Evolutionary conservation across 2,888 invertebrate genomes (phyloP).

Genomic region (Tromatobia lineatoria): DNA sequence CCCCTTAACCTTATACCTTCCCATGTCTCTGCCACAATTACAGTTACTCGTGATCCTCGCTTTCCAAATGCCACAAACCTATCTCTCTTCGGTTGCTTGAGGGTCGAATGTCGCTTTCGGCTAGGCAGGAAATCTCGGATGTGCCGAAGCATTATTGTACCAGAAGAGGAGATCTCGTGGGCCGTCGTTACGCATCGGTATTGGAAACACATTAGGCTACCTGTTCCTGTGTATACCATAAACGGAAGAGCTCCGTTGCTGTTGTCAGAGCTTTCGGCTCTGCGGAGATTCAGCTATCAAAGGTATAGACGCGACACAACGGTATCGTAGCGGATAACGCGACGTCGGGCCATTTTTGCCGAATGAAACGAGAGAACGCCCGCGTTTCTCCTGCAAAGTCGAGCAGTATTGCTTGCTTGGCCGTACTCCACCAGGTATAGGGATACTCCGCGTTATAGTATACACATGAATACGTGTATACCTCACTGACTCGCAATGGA

Average conservation of each 20-base stretch:
- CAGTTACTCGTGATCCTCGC: background rate
- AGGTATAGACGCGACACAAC: constrained; percentile 72
- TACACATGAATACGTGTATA: background rate
- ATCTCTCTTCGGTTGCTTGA: constrained; percentile 8
- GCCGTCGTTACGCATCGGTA: constrained; percentile 73
- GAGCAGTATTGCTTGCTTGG: constrained; percentile 44
- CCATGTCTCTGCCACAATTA: background rate
- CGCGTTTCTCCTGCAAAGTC: constrained; percentile 8
- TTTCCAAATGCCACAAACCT: background rate
- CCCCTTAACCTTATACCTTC: too few species aligned
- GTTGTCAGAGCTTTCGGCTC: constrained; percentile 52
- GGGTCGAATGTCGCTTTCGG: constrained; percentile 18
- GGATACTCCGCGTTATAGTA: background rate
- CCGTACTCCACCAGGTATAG: background rate
- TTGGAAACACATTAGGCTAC: constrained; percentile 79
- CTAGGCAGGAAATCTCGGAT: constrained; percentile 13
- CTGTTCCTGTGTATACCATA: constrained; percentile 21
- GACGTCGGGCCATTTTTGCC: constrained; percentile 55
- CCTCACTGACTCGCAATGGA: constrained; percentile 24
- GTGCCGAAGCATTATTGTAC: constrained; percentile 2
- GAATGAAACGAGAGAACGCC: constrained; percentile 62
- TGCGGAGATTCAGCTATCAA: constrained; percentile 69
- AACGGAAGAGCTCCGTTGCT: constrained; percentile 46
- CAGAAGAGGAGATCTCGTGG: constrained; percentile 39
- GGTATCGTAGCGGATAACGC: constrained; percentile 72